Evolutionary conservation across 1,140 invertebrate species (phyloP), one percentile per base, ranked within the genome.

Genomic region (Ruditapes philippinarum): DNA sequence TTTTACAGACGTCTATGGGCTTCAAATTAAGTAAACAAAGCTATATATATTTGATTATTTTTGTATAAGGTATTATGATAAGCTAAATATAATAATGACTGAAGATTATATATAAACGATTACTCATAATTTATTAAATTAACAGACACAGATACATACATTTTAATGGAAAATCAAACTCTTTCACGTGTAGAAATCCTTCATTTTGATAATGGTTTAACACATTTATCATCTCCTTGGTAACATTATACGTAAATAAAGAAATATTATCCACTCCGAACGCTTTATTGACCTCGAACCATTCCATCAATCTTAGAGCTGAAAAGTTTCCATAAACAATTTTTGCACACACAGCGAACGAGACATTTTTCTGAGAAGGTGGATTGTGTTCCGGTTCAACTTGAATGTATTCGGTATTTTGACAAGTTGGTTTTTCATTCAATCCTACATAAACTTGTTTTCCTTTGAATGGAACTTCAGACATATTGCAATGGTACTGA

Each of bases 101-200:
- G n/a, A n/a, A n/a, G n/a, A n/a, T n/a, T n/a, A n/a, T n/a, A n/a
- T n/a, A n/a, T n/a, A n/a, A n/a, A n/a, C n/a, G n/a, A n/a, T n/a
- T n/a, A n/a, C n/a, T n/a, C n/a, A n/a, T n/a, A n/a, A n/a, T n/a
- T n/a, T n/a, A n/a, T n/a, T n/a, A n/a, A n/a, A n/a, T n/a, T n/a
- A n/a, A n/a, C n/a, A n/a, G n/a, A n/a, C n/a, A 45, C 4, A 65
- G 14, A 62, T 25, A 81, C 79, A 65, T 62, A 81, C 79, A 62
- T 45, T 81, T 81, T 17, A 81, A 7, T 3, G 79, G 79, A 81
- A 65, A 81, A 65, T 81, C 79, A 65, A 81, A 81, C 28, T 62
- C 33, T 65, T 81, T 81, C 0, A 42, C 2, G 17, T 22, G 2
- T 0, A 81, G 79, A 42, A 62, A 40, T 12, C 79, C 79, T 42